Evolutionary conservation across 2,113 vertebrate species (phyloP).

Genomic region (Chaetops frenatus): DNA sequence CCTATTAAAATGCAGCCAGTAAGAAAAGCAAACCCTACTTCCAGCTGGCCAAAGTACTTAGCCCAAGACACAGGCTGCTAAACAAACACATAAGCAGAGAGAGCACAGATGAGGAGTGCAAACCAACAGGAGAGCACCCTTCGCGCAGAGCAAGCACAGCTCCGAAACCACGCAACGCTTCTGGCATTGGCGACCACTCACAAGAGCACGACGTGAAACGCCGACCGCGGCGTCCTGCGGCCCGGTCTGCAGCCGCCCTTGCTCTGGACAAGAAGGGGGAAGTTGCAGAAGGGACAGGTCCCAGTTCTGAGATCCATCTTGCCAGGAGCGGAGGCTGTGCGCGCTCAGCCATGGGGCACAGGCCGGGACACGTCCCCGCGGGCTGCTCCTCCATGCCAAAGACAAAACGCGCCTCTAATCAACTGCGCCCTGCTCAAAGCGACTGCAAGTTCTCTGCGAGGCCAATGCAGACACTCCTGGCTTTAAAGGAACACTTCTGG

Average conservation of each 20-base stretch:
- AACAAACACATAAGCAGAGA: neutral
- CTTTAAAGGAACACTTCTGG: neutral
- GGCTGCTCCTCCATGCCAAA: neutral
- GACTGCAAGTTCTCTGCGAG: neutral
- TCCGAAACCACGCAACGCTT: neutral
- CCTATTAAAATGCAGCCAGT: neutral
- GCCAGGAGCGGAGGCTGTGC: neutral
- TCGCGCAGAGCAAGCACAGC: neutral
- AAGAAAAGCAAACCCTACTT: neutral
- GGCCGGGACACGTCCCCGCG: constrained; percentile 18
- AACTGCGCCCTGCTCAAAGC: neutral
- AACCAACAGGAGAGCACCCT: fast-evolving
- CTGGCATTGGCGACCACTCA: neutral
- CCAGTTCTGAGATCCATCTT: neutral
- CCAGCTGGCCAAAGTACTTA: neutral
- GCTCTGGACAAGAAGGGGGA: neutral
- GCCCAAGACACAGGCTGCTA: neutral
- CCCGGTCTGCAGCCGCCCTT: neutral
- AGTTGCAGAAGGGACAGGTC: constrained; percentile 10
- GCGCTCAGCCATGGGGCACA: neutral
- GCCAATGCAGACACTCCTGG: neutral
- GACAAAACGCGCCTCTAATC: neutral
- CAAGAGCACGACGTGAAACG: neutral
- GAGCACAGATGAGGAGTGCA: neutral
- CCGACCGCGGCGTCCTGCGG: neutral